Percentiles rank a stretch among this genome's conserved stretches.
Conservation (phyloP, 30 jellyfish, hydroid and myxozoan species). For the Catostylus mosaicus region DNA sequence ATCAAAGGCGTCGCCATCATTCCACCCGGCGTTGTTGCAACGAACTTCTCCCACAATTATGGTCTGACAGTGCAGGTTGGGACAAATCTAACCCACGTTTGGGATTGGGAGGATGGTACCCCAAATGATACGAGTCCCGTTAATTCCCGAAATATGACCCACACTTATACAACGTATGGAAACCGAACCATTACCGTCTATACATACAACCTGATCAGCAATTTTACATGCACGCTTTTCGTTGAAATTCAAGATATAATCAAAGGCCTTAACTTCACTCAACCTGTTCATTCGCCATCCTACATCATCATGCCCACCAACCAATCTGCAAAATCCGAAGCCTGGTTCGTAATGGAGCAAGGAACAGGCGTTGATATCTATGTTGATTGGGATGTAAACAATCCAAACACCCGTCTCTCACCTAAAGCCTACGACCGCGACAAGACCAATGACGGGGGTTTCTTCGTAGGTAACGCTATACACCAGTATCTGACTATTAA, state of each 20-base stretch:
- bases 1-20: conserved; percentile 31
- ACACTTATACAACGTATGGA: conserved; percentile 71
- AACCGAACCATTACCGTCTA: conserved; percentile 76
- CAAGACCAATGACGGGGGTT: conserved; percentile 25
- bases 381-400: conserved; percentile 57
- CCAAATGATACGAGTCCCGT: conserved; percentile 46
- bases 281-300: conserved; percentile 10
- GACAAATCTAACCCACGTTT: conserved; percentile 72
- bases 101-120: conserved; percentile 81
- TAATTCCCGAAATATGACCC: conserved; percentile 52
- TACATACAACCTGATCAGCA: conserved; percentile 74
- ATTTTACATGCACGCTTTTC: conserved; percentile 10
- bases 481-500: conserved; percentile 27
- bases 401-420: conserved; percentile 41
- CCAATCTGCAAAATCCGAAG: conserved; percentile 1
- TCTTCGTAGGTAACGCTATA: conserved; percentile 32
- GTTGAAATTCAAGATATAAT: conserved; percentile 80
- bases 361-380: conserved; percentile 75
- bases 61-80: conserved; percentile 44
- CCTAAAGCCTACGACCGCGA: conserved; percentile 61
- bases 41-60: conserved; percentile 35
- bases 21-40: conserved; percentile 70
- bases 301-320: conserved; percentile 43
- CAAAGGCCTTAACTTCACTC: conserved; percentile 51
- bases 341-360: conserved; percentile 45